A percentile compares a stretch with the other conserved stretches of the same genome.
phyloP scores from a whole-genome alignment of 2,113 vertebrate genomes.

The Ranitomeya imitator region DNA sequence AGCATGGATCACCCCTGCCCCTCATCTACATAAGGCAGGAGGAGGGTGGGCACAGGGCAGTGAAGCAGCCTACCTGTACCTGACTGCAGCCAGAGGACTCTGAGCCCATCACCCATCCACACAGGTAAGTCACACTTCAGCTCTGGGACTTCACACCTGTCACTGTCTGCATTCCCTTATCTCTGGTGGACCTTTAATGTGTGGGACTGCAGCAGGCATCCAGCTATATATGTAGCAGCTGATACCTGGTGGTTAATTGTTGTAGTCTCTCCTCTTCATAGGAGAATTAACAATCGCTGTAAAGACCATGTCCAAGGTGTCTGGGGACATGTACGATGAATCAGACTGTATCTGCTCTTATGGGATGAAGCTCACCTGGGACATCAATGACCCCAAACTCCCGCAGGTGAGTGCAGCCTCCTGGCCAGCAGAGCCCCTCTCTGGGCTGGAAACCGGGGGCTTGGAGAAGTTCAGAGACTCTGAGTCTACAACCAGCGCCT shows the following conservation, averaged over 20 bases:
- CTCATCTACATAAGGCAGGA: slow-evolving; percentile 44
- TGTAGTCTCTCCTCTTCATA: neutral
- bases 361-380: slow-evolving; percentile 91
- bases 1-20: slow-evolving; percentile 54
- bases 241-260: neutral
- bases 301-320: slow-evolving; percentile 69
- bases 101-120: slow-evolving; percentile 1
- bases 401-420: slow-evolving; percentile 80
- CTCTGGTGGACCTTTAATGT: neutral
- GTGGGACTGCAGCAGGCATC: neutral
- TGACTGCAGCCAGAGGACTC: slow-evolving; percentile 17
- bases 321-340: slow-evolving; percentile 67
- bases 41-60: neutral
- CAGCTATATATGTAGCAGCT: neutral
- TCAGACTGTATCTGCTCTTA: slow-evolving; percentile 63
- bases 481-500: neutral
- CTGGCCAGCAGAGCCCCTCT: too few relatives aligned
- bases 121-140: slow-evolving; percentile 19
- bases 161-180: neutral
- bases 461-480: neutral
- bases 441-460: neutral
- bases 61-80: slow-evolving; percentile 3
- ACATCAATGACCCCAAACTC: slow-evolving; percentile 93
- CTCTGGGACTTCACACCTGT: neutral
- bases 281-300: neutral